Evolutionary conservation across 2,888 invertebrate genomes (phyloP).

Genomic region (Limulus polyphemus): DNA sequence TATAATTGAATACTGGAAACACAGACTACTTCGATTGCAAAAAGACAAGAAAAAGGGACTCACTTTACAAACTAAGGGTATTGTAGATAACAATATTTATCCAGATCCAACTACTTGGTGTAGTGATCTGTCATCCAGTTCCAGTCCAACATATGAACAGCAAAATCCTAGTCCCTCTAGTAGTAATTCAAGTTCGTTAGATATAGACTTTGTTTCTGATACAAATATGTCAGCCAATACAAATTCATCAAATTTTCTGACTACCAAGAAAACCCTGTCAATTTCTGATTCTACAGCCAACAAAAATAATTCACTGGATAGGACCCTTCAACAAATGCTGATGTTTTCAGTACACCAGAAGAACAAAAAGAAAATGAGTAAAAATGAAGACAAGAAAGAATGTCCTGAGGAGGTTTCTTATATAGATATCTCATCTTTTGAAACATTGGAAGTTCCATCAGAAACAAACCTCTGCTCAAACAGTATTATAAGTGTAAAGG

Average conservation of each 20-base stretch:
- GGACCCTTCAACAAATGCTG: conserved; percentile 23
- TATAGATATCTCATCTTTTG: too few species aligned
- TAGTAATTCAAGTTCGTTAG: conserved; percentile 27
- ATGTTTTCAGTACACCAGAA: conserved; percentile 22
- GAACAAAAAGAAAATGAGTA: conserved; percentile 15
- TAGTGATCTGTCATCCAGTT: conserved; percentile 24
- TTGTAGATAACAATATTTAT: conserved; percentile 15
- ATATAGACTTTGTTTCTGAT: conserved; percentile 1
- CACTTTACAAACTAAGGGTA: not conserved
- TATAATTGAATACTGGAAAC: too few species aligned
- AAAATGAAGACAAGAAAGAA: too few species aligned
- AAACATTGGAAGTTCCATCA: too few species aligned
- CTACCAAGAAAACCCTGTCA: not conserved
- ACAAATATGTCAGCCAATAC: not conserved
- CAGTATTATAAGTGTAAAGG: too few species aligned
- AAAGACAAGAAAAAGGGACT: too few species aligned
- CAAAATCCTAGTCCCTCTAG: conserved; percentile 26
- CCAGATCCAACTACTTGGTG: conserved; percentile 25
- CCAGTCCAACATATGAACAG: conserved; percentile 25
- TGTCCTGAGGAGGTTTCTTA: too few species aligned
- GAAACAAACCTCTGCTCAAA: too few species aligned
- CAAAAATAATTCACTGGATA: conserved; percentile 14
- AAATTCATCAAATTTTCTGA: not conserved
- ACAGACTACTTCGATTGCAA: too few species aligned
- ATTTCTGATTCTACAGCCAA: not conserved